Base-by-base conservation (phyloP, 2,797 vertebrate species). In the Selene dorsalis region DNA sequence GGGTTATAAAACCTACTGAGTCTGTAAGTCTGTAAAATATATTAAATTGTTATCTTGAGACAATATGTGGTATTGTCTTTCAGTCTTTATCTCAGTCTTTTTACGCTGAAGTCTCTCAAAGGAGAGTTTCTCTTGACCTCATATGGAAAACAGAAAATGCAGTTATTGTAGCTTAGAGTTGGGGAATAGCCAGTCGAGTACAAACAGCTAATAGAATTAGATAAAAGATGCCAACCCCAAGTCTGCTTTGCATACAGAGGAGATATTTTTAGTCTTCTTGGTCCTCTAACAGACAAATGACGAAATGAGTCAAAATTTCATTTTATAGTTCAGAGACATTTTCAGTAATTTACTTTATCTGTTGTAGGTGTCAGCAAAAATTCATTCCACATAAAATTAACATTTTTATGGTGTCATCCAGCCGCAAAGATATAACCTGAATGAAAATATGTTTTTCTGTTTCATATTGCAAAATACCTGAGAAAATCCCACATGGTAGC, bases 41-140 rank as follows among this genome's bases (percentile, higher is more conserved):
- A 84, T 79, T 57, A 77, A 84, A 88, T 61, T 65, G 63, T 77
- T 84, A 77, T 88, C 87, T 67, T 30, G 84, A 87, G 83, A 88
- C 68, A 3, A 4, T 65, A 70, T 41, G n/a, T 18, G 4, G 64
- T 69, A 74, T 84, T 82, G 75, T 88, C 66, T 69, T 45, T 70
- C 18, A 50, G 58, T 82, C 38, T 77, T 77, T 68, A 83, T 75
- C 68, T 71, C 53, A 45, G n/a, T 73, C 28, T 61, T 79, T 77
- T 72, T 72, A 52, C 24, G 71, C 32, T 72, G 45, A 78, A 65
- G 69, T 50, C 55, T 63, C 78, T 83, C 66, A n/a, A 0, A 66
- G 69, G 78, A 73, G 68, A 73, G 65, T 71, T 73, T 75, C 73
- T 76, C 70, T 77, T 89, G 90, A 88, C 77, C 83, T 68, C 75